Percentiles rank a stretch among this genome's conserved stretches.
These are phyloP conservation scores for Papilio helenus DNA, from an alignment of 1,140 invertebrate genomes.

Conservation along the genomic window DNA sequence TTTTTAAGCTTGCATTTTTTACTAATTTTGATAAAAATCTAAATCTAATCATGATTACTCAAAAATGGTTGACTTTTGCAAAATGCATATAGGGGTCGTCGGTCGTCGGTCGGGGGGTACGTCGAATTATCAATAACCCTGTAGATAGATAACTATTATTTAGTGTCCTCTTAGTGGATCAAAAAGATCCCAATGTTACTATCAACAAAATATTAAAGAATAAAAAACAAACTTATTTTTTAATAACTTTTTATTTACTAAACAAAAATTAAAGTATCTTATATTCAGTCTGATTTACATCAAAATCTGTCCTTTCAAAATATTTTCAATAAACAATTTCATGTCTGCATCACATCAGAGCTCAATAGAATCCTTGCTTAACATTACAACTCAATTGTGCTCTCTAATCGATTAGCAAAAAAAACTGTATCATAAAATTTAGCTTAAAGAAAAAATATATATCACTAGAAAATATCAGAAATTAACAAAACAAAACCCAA, in stretches of 20 bases:
- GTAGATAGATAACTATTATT: no score
- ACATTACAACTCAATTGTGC: slow-evolving; percentile 39
- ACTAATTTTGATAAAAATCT: no score
- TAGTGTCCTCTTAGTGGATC: no score
- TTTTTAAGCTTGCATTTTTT: no score
- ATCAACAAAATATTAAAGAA: no score
- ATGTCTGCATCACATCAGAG: slow-evolving; percentile 44
- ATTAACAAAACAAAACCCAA: slow-evolving; percentile 34
- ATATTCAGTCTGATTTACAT: slow-evolving; percentile 77
- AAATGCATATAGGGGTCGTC: no score
- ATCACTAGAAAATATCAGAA: slow-evolving; percentile 36
- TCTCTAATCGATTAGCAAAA: slow-evolving; percentile 28
- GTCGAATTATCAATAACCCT: no score
- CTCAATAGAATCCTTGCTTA: slow-evolving; percentile 33
- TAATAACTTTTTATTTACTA: slow-evolving; percentile 69
- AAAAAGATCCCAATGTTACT: no score
- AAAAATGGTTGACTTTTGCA: no score
- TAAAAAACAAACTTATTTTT: slow-evolving; percentile 57
- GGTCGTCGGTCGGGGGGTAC: no score
- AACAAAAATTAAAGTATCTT: slow-evolving; percentile 72
- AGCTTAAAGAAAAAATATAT: slow-evolving; percentile 25
- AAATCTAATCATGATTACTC: no score
- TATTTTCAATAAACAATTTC: slow-evolving; percentile 61
- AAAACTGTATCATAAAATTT: slow-evolving; percentile 28
- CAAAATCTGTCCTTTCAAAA: slow-evolving; percentile 69